Evolutionary conservation across 2,113 vertebrate species (phyloP), one percentile per base, ranked within the genome.

Genomic region (zebrafish (Danio rerio)): DNA sequence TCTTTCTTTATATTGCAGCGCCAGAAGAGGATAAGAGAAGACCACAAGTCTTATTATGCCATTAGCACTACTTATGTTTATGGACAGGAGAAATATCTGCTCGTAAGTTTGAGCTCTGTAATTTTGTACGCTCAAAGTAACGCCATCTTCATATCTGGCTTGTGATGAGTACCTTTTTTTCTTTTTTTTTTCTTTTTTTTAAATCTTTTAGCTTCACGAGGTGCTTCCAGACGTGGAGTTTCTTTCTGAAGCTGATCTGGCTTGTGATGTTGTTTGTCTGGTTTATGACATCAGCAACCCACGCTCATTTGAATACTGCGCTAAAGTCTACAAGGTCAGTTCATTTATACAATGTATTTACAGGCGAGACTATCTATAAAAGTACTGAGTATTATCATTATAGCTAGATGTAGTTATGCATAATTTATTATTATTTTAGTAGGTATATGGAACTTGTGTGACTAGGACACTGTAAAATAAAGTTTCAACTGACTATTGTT

Each of bases 41-140:
- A 98, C 80, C 97, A 99, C 92, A 98, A 96, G 88, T 99, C 98
- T 12, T 94, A 94, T 88, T 99, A 98, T 63, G 96, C 98, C 58
- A 97, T 99, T 90, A 98, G 96, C 85, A 97, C 97, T 6, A 95
- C 98, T 73, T 99, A 99, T 79, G 97, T 99, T 0, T 99, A 99
- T 1, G 98, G 98, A 77, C 98, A 99, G 92, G 98, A 99, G 88
- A 99, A 99, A 88, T 99, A 99, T 84, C 93, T 99, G 84, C 91
- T 99, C 94, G 98, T 99, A 93, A 96, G 95, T 80, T 3, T 9
- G 52, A 58, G 20, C 45, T 40, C 43, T 78, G 10, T 49, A 66
- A 1, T 77, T 4, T 74, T 77, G 70, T 80, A 78, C 68, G 72
- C 47, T 70, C 7, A 50, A 72, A 58, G 3, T 31, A 42, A 85